phyloP scores from a whole-genome alignment of 2,888 invertebrate genomes.

The Polymixis lichenea region DNA sequence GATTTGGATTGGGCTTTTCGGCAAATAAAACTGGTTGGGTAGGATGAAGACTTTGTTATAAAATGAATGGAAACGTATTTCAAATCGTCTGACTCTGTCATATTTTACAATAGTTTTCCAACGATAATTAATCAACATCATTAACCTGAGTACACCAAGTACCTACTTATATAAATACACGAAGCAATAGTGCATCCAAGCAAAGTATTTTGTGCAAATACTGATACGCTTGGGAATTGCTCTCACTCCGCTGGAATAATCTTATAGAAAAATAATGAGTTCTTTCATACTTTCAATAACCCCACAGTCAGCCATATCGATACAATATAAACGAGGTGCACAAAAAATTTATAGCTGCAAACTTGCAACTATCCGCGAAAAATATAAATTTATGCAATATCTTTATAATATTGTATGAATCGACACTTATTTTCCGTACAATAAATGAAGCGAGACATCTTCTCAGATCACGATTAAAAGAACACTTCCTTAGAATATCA shows the following conservation, averaged over 20 bases:
- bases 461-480: constrained; percentile 30
- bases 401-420: constrained; percentile 13
- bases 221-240: background rate
- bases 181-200: background rate
- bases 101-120: background rate
- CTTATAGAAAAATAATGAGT: constrained; percentile 48
- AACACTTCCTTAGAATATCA: constrained; percentile 46
- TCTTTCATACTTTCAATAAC: constrained; percentile 40
- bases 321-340: constrained; percentile 32
- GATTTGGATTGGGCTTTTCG: background rate
- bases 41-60: background rate
- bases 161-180: background rate
- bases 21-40: too few relatives aligned
- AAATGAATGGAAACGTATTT: background rate
- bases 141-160: background rate
- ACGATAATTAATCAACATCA: background rate
- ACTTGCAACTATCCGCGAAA: constrained; percentile 12
- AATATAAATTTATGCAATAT: constrained; percentile 16
- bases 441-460: constrained; percentile 1
- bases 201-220: constrained; percentile 27
- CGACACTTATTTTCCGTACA: constrained; percentile 36
- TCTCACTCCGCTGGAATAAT: constrained; percentile 14
- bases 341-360: constrained; percentile 13
- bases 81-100: background rate
- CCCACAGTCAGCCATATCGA: constrained; percentile 16